phyloP scores from a whole-genome alignment of 53 echinoderm and acorn worm genomes.

The Apostichopus leukothele region DNA sequence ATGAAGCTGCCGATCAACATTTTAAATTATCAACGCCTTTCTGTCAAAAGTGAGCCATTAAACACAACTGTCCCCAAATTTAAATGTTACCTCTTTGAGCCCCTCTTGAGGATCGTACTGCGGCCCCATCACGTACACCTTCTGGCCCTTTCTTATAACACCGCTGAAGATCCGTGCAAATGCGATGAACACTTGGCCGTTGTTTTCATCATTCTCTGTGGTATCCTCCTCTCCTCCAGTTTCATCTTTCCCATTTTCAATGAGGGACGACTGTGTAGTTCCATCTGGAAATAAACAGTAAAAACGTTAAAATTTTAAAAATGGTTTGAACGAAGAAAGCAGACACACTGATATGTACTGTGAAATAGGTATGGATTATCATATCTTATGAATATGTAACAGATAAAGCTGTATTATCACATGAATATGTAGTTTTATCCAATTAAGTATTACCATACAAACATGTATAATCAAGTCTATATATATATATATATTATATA shows the following conservation, averaged over 20 bases:
- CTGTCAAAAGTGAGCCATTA: too few relatives aligned
- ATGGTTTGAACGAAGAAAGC: too few relatives aligned
- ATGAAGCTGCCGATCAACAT: neutral
- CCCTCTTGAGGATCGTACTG: conserved; percentile 78
- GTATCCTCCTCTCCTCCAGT: neutral
- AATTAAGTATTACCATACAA: too few relatives aligned
- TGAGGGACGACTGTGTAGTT: neutral
- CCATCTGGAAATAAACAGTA: neutral
- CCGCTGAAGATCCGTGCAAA: conserved; percentile 98
- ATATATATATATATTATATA: too few relatives aligned
- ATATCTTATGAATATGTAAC: too few relatives aligned
- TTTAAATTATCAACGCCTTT: neutral
- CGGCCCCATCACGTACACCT: conserved; percentile 80
- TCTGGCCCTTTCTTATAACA: conserved; percentile 81
- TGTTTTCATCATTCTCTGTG: conserved; percentile 34
- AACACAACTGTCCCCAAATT: too few relatives aligned
- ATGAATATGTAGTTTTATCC: too few relatives aligned
- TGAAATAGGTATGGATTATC: too few relatives aligned
- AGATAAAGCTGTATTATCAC: too few relatives aligned
- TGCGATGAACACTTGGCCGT: conserved; percentile 75
- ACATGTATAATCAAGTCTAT: too few relatives aligned
- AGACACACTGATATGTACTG: too few relatives aligned
- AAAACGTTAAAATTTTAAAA: neutral
- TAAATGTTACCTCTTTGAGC: conserved; percentile 54
- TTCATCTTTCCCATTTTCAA: neutral